phyloP scores from a whole-genome alignment of 64 coral and sea anemone species.

The Actinia tenebrosa region DNA sequence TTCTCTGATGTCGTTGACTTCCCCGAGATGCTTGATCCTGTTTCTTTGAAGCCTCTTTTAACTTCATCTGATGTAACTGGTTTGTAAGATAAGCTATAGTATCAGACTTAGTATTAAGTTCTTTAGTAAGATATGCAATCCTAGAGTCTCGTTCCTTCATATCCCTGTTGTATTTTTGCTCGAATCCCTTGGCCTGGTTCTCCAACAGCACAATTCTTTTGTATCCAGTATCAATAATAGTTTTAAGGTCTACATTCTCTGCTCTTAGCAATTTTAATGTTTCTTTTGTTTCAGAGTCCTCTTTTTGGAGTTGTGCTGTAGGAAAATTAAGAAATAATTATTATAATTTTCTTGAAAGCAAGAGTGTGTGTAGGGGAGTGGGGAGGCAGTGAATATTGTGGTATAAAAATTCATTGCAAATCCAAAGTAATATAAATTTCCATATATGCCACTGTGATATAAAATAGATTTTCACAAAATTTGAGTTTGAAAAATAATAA shows the following conservation, averaged over 20 bases:
- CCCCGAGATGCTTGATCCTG: conserved; percentile 30
- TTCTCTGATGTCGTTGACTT: conserved; percentile 4
- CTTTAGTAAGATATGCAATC: conserved; percentile 51
- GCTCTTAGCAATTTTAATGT: conserved; percentile 47
- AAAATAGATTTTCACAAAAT: too few relatives aligned
- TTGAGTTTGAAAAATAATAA: too few relatives aligned
- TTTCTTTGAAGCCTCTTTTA: conserved; percentile 55
- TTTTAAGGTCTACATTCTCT: conserved; percentile 76
- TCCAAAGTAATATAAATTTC: too few relatives aligned
- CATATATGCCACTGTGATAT: too few relatives aligned
- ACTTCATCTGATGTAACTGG: conserved; percentile 77
- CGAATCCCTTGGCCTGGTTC: conserved; percentile 49
- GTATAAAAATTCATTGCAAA: too few relatives aligned
- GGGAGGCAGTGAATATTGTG: too few relatives aligned
- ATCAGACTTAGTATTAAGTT: conserved; percentile 92
- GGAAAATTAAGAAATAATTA: neutral
- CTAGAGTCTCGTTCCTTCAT: conserved; percentile 47
- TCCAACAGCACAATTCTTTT: conserved; percentile 83
- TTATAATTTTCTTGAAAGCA: too few relatives aligned
- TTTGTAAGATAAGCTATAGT: conserved; percentile 90
- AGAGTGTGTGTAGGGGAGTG: too few relatives aligned
- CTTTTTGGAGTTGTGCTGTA: conserved; percentile 45
- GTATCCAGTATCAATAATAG: conserved; percentile 62
- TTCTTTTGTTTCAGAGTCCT: conserved; percentile 29
- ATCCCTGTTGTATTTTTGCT: conserved; percentile 62